Percentiles rank a stretch among this genome's conserved stretches.
Conservation (phyloP, 2,113 vertebrate species). For the Siniperca knerii region DNA sequence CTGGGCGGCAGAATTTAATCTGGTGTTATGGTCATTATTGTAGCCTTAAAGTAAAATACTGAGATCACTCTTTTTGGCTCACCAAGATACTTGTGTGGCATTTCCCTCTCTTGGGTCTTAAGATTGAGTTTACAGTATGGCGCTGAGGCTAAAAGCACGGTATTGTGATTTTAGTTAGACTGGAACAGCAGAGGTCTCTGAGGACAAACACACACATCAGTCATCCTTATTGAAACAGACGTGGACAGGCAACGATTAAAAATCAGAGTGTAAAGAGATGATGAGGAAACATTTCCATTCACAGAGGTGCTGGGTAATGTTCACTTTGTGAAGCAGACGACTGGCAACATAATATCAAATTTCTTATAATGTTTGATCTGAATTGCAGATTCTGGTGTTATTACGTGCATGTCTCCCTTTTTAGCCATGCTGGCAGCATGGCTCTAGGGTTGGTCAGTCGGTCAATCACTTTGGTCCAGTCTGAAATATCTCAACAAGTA, state of each 20-base stretch:
- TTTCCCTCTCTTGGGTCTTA: slow-evolving; percentile 26
- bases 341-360: neutral
- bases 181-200: slow-evolving; percentile 49
- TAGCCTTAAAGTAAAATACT: slow-evolving; percentile 29
- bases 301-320: slow-evolving; percentile 14
- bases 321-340: slow-evolving; percentile 12
- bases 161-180: slow-evolving; percentile 41
- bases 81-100: slow-evolving; percentile 8
- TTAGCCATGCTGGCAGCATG: neutral
- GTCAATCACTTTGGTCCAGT: neutral
- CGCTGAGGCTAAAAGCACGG: neutral
- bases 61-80: slow-evolving; percentile 22
- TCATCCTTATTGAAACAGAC: slow-evolving; percentile 54
- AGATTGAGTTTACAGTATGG: slow-evolving; percentile 5
- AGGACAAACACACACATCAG: slow-evolving; percentile 57
- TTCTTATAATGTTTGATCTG: neutral
- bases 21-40: slow-evolving; percentile 33
- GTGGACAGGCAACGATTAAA: slow-evolving; percentile 53
- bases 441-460: neutral
- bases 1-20: slow-evolving; percentile 28
- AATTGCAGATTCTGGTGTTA: neutral
- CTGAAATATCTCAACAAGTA: neutral
- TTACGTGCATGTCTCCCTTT: neutral
- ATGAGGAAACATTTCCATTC: slow-evolving; percentile 51
- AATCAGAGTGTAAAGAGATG: slow-evolving; percentile 42